Evolutionary conservation across 2,888 invertebrate species (phyloP), one percentile per base, ranked within the genome.

Genomic region (Thera britannica): DNA sequence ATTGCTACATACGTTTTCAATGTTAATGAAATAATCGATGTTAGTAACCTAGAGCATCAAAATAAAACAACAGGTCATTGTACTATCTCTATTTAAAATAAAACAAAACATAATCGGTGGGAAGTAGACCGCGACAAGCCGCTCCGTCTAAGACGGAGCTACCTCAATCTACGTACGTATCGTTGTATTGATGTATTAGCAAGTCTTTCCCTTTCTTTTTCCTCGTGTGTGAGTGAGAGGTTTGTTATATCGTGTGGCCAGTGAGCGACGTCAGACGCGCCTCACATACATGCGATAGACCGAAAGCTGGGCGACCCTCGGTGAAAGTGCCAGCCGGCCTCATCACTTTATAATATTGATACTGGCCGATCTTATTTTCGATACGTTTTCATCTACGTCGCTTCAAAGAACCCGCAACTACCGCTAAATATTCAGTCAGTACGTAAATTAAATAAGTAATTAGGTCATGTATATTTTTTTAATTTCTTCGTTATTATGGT

Each of bases 311-410:
- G 81, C 86, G 90, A 85, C 85, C 87, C 86, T 82, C 81, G 90
- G 92, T 89, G 92, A 92, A 92, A 92, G 92, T 91, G 89, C 84
- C 85, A 80, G 77, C 81, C 83, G 86, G 83, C 83, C 80, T 83
- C 83, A 74, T 74, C 79, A 75, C 75, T 73, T 74, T 67, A 74
- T 77, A 75, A 79, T 77, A 76, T 76, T 74, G 73, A 75, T 77
- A 77, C 69, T 71, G 74, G 70, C 67, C 68, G 63, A 71, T 74
- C 65, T 72, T 71, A 70, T 74, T 74, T 72, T 67, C 49, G 66
- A 65, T 64, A 62, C 72, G 69, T 65, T 70, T 65, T 59, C 49
- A 66, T 72, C 68, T 60, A 65, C 56, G 12, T 48, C 57, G 34
- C 49, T 51, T 68, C 52, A 66, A 66, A 58, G 63, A 55, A 58